phyloP scores from a whole-genome alignment of 2,888 invertebrate species.

The Lasioglossum leucozonium region DNA sequence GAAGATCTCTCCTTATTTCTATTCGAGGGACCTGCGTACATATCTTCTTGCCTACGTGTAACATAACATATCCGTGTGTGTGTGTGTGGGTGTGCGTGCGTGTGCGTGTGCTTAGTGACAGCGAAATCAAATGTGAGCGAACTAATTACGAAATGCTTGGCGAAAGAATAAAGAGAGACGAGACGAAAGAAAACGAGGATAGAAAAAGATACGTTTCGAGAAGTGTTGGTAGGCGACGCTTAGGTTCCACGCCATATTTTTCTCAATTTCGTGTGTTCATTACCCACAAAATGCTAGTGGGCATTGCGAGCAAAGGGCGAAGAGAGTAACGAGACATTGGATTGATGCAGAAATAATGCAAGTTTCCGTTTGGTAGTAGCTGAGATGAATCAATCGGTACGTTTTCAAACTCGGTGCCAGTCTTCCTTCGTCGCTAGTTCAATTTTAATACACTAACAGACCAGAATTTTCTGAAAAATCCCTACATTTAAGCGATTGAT shows the following conservation, averaged over 20 bases:
- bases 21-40: constrained; percentile 39
- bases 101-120: constrained; percentile 30
- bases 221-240: neutral
- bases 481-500: neutral
- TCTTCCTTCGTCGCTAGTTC: constrained; percentile 1
- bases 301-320: neutral
- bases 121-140: constrained; percentile 39
- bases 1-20: constrained; percentile 34
- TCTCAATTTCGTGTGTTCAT: constrained; percentile 36
- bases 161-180: neutral
- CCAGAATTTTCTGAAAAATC: neutral
- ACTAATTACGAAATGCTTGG: constrained; percentile 20
- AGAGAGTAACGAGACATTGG: neutral
- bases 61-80: constrained; percentile 49
- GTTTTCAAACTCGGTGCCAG: neutral
- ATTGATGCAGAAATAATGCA: constrained; percentile 44
- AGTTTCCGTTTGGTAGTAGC: neutral
- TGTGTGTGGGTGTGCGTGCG: neutral
- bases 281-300: neutral
- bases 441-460: neutral
- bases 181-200: neutral
- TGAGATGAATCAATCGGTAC: neutral
- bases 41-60: constrained; percentile 70
- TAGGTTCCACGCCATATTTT: constrained; percentile 33
- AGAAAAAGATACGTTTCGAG: neutral